Percentiles rank a stretch among this genome's conserved stretches.
Evolutionary conservation across 2,113 vertebrate genomes (phyloP).

Genomic region (Burhinus bistriatus): DNA sequence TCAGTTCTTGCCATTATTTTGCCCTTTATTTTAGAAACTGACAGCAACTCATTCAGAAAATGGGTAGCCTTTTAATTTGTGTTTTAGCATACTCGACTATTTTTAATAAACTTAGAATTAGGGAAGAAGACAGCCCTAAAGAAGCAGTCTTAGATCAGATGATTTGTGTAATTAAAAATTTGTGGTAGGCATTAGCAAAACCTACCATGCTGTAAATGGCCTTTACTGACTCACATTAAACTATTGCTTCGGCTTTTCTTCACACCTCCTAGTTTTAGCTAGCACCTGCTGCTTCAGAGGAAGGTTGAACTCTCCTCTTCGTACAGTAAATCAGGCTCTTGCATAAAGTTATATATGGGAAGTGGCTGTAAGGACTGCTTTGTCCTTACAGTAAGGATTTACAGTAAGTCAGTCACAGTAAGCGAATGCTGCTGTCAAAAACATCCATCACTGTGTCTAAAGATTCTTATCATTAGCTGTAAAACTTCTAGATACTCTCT

Average conservation of each 20-base stretch:
- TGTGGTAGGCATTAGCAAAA: not conserved
- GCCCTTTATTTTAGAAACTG: not conserved
- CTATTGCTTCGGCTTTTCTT: not conserved
- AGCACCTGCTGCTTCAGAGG: not conserved
- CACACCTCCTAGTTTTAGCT: not conserved
- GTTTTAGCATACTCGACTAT: not conserved
- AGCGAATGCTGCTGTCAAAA: not conserved
- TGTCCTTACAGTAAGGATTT: not conserved
- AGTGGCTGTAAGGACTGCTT: not conserved
- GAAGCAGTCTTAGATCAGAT: not conserved
- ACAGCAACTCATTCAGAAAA: not conserved
- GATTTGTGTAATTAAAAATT: not conserved
- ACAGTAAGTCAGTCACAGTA: not conserved
- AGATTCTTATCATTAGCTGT: not conserved
- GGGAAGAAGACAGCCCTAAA: not conserved
- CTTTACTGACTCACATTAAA: not conserved
- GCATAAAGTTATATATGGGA: not conserved
- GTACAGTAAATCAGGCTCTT: not conserved
- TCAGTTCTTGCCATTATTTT: not conserved
- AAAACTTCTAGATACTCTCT: not conserved
- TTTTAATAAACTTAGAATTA: not conserved
- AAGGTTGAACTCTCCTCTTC: not conserved
- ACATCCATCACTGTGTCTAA: not conserved
- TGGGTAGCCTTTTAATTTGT: not conserved
- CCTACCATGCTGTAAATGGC: not conserved